Evolutionary conservation across 2,888 invertebrate genomes (phyloP), one percentile per base, ranked within the genome.

Genomic region (Ametastegia equiseti): DNA sequence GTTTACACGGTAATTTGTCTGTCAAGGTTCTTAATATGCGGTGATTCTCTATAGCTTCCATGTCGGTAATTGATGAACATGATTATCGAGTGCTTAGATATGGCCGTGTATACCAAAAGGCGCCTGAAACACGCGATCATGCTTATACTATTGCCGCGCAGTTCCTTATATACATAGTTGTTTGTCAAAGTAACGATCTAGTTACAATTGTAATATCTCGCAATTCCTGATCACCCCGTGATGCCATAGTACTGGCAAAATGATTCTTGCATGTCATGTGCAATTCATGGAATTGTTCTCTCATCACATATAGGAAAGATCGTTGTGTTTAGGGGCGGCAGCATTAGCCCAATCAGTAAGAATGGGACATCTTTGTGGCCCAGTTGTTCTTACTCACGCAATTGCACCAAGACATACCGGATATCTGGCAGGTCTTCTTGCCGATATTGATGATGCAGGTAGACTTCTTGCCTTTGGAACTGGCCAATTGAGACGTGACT

Each of bases 241-340:
- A 60, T 60, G 30, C 1, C 23, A 4, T 1, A 30, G 23, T 54
- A 23, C 54, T 7, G 9, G 11, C 9, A 23, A 9, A 54, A n/a
- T 27, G 57, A 42, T 57, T 57, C 13, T 9, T 42, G 9, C 42
- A 42, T 9, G 13, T 27, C 9, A 4, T 57, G 9, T 57, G 11
- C 57, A 23, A 19, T 54, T 54, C 6, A 19, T 54, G 7, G n/a
- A 13, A 27, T 57, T 54, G 27, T 33, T 27, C 33, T 33, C 30
- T 23, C 15, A 47, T 27, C 45, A n/a, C n/a, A n/a, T 27, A 33
- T 23, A 97, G 97, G 97, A 97, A 88, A 94, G 96, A 81, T 96
- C 97, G 30, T 95, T 97, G 88, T 97, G 97, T 86, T 93, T 96
- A 84, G 97, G 97, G 0, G 96, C 97, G 0, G 96, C 96, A 0